Conservation (phyloP, 2,888 invertebrate species). For the Bellardia bayeri region DNA sequence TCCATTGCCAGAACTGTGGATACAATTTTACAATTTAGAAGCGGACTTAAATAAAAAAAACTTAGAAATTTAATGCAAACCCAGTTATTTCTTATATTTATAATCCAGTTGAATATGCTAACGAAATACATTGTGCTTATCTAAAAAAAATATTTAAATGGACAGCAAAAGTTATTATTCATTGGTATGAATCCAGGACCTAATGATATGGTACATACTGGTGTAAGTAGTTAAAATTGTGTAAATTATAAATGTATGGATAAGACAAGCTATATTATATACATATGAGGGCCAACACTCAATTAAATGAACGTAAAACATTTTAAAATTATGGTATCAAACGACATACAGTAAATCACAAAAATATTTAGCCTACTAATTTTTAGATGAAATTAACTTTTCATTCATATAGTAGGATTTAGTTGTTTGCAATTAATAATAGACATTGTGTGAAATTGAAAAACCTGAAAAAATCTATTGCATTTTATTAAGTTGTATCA, state of each 20-base stretch:
- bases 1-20: slow-evolving; percentile 76
- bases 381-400: too few species aligned
- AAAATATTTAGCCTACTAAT: too few species aligned
- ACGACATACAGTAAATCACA: too few species aligned
- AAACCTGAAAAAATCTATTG: too few species aligned
- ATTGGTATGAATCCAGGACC: slow-evolving; percentile 98
- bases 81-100: slow-evolving; percentile 86
- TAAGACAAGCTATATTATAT: neutral
- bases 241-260: neutral
- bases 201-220: slow-evolving; percentile 97
- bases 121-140: slow-evolving; percentile 90
- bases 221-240: slow-evolving; percentile 84
- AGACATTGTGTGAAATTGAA: too few species aligned
- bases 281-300: too few species aligned
- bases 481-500: too few species aligned
- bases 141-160: slow-evolving; percentile 88
- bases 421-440: too few species aligned
- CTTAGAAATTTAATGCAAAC: slow-evolving; percentile 38
- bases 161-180: slow-evolving; percentile 90
- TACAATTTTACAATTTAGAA: slow-evolving; percentile 79
- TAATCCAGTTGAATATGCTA: slow-evolving; percentile 94
- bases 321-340: too few species aligned
- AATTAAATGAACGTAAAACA: too few species aligned
- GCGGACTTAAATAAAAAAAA: slow-evolving; percentile 76
- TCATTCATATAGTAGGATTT: too few species aligned